These are phyloP conservation scores for Ancistrus triradiatus DNA, from an alignment of 2,113 vertebrate species.

Conservation along the genomic window DNA sequence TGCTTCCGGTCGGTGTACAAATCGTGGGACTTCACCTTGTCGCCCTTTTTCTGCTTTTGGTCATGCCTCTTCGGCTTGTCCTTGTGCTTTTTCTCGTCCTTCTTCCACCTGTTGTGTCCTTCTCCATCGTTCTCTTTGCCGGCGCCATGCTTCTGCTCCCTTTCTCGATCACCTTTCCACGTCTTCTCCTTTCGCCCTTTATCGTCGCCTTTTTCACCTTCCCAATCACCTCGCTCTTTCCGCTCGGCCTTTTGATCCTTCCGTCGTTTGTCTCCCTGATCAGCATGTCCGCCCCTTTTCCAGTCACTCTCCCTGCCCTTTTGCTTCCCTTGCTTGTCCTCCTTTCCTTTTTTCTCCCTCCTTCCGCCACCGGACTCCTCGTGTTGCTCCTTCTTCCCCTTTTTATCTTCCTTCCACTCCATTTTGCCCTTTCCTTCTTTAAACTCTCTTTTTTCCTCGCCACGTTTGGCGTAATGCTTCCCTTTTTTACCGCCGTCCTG, in stretches of 20 bases:
- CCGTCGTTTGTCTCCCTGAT: not conserved
- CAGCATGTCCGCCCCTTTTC: slow-evolving; percentile 16
- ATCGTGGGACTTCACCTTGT: slow-evolving; percentile 19
- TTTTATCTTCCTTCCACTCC: slow-evolving; percentile 48
- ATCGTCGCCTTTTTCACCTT: slow-evolving; percentile 12
- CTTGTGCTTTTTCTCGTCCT: slow-evolving; percentile 37
- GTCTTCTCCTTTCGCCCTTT: slow-evolving; percentile 24
- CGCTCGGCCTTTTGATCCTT: slow-evolving; percentile 21
- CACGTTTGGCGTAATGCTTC: slow-evolving; percentile 51
- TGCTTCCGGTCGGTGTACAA: not conserved
- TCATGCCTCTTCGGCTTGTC: slow-evolving; percentile 13
- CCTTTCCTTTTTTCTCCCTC: slow-evolving; percentile 38
- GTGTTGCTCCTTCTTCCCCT: slow-evolving; percentile 50
- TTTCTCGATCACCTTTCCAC: slow-evolving; percentile 13
- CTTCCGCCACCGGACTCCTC: slow-evolving; percentile 24
- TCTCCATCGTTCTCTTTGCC: slow-evolving; percentile 32
- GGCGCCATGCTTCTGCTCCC: not conserved
- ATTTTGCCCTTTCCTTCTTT: slow-evolving; percentile 48
- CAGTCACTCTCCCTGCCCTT: slow-evolving; percentile 22
- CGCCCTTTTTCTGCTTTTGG: slow-evolving; percentile 19
- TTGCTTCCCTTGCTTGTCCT: slow-evolving; percentile 21
- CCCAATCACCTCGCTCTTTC: slow-evolving; percentile 10
- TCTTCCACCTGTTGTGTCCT: slow-evolving; percentile 23
- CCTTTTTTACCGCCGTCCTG: slow-evolving; percentile 43
- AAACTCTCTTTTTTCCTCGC: slow-evolving; percentile 44